Conservation (phyloP, 2,113 vertebrate species). For the Sebastes schlegelii region DNA sequence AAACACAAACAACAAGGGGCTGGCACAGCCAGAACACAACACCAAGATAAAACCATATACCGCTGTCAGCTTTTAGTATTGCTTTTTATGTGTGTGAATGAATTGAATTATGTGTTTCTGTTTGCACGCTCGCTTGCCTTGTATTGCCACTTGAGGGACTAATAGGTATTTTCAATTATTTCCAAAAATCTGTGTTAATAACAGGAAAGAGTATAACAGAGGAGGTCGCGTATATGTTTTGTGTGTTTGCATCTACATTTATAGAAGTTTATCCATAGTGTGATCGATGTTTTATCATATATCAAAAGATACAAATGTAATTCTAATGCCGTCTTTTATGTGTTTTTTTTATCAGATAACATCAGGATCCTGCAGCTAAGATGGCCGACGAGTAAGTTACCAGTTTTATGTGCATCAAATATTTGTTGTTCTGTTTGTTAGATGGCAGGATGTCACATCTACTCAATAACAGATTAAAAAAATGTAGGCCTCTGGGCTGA, state of each 20-base stretch:
- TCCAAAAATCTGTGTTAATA: too few species aligned
- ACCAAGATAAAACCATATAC: too few species aligned
- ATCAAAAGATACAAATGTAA: too few species aligned
- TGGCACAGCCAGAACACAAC: too few species aligned
- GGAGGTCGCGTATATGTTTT: not conserved
- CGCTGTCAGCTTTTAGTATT: too few species aligned
- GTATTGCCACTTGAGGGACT: too few species aligned
- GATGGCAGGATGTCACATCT: not conserved
- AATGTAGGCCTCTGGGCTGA: too few species aligned
- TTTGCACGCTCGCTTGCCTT: too few species aligned
- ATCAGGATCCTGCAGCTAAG: constrained; percentile 43
- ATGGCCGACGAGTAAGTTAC: constrained; percentile 81
- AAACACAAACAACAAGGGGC: too few species aligned
- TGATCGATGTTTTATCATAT: not conserved
- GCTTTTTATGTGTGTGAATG: too few species aligned
- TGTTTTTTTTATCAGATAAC: constrained; percentile 38
- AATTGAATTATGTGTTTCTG: too few species aligned
- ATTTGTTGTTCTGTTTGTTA: not conserved
- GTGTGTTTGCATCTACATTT: not conserved
- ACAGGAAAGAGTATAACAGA: not conserved
- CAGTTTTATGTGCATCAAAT: not conserved
- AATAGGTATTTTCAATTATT: too few species aligned
- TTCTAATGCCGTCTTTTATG: not conserved
- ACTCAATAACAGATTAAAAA: not conserved
- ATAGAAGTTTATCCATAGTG: not conserved